Conservation (phyloP, 2,797 vertebrate genomes). For the Monodelphis domestica region DNA sequence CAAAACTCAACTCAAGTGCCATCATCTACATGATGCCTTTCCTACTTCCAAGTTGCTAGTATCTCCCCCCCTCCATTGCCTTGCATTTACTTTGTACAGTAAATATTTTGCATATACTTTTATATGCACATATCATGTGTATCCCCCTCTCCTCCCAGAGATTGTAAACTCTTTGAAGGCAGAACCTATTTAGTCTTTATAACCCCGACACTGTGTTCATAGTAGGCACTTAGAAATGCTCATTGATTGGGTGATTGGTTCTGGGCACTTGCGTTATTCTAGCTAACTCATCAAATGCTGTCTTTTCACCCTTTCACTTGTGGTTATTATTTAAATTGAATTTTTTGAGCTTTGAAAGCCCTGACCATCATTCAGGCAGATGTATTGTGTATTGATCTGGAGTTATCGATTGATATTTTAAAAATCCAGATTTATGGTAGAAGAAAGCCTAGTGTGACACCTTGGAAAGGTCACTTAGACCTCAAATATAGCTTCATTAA, state of each 20-base stretch:
- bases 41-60: not conserved
- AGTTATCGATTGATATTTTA: not conserved
- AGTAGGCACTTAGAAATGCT: not conserved
- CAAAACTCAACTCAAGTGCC: not conserved
- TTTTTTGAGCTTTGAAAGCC: not conserved
- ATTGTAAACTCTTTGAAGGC: not conserved
- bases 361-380: not conserved
- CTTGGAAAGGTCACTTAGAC: not conserved
- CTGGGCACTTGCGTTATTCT: not conserved
- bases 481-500: not conserved
- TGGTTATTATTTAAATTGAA: not conserved
- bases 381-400: not conserved
- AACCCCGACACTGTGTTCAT: not conserved
- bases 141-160: not conserved
- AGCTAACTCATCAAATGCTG: not conserved
- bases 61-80: not conserved
- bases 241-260: not conserved
- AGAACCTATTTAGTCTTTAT: not conserved
- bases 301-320: not conserved
- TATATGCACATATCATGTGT: not conserved
- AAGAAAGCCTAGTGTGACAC: not conserved
- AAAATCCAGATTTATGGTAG: not conserved
- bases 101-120: not conserved
- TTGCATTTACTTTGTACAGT: not conserved
- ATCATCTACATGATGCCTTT: not conserved